Evolutionary conservation across 2,888 invertebrate genomes (phyloP), one percentile per base, ranked within the genome.

Genomic region (Hyposoter didymator): DNA sequence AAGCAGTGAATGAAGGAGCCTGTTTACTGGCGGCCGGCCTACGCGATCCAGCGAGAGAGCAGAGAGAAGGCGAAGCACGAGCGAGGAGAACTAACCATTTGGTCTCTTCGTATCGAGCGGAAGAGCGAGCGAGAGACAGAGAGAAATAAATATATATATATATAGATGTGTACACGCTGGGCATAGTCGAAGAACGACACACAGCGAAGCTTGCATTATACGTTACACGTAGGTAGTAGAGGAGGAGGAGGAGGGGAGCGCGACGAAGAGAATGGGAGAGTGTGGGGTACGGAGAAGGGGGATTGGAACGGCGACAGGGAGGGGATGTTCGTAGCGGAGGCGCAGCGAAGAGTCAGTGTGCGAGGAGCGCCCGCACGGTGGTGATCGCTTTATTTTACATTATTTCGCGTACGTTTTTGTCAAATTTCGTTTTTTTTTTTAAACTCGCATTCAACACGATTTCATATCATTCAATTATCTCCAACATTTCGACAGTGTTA

Each of bases 1-100:
- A 92, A 92, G 93, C 93, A 91, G 92, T 93, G 93, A 93, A 94
- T 93, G 94, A 94, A 94, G 93, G 91, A 92, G 93, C 91, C 92
- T 92, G 91, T 92, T 92, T 92, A 93, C 93, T 91, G 92, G 93
- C 92, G 92, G 90, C 89, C 92, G 90, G 91, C 92, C 92, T 92
- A 92, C 92, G 92, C 92, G 91, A 91, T 91, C 90, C 88, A 89
- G 89, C 91, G 87, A 86, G 89, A 72, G 84, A 84, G 82, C 78
- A 55, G 55, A 70, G 84, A 69, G 70, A 72, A 55, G 74, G 84
- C 75, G 73, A 64, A 70, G 82, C 76, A 73, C 70, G 78, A 72
- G 82, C 74, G 85, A 81, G 74, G 49, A 39, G 79, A 70, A 81
- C 78, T 72, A 70, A 80, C 80, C 82, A 52, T 66, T 83, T 78